Evolutionary conservation across 2,113 vertebrate species (phyloP), one percentile per base, ranked within the genome.

Genomic region (Phylloscopus trochilus): DNA sequence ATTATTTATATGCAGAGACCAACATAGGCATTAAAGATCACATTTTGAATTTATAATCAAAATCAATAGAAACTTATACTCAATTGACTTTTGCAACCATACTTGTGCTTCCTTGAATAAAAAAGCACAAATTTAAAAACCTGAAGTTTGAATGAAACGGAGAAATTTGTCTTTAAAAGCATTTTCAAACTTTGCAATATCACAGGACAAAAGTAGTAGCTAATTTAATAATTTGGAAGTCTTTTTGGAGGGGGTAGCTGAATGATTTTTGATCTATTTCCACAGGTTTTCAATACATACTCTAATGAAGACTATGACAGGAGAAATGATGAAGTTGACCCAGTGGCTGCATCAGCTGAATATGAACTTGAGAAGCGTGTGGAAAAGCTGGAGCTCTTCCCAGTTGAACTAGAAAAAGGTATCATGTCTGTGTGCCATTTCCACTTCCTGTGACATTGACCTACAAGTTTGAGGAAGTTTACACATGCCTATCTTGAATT

Each of bases 291-390:
- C 96, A 99, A 98, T 96, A 99, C 99, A 14, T 99, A 99, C 95
- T 99, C 99, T 91, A 99, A 99, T 39, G 99, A 99, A 97, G 99
- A 99, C 95, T 99, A 99, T 70, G 99, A 99, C 97, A 98, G 99
- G 58, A 98, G 98, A 87, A 99, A 99, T 44, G 99, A 99, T 90
- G 99, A 99, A 92, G 99, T 99, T 89, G 99, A 99, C 92, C 99
- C 99, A 1, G 99, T 99, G 96, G 99, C 99, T 33, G 99, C 99
- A 60, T 99, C 99, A 19, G 99, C 99, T 5, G 99, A 99, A 86
- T 99, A 99, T 63, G 99, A 99, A 95, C 98, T 99, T 20, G 99
- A 99, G 97, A 99, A 99, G 91, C 98, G 99, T 86, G 99, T 99
- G 96, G 99, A 99, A 95, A 99, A 99, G 93, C 97, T 99, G 97